These are phyloP conservation scores for Gymnosoma rotundatum DNA, from an alignment of 2,888 invertebrate species.

Conservation along the genomic window DNA sequence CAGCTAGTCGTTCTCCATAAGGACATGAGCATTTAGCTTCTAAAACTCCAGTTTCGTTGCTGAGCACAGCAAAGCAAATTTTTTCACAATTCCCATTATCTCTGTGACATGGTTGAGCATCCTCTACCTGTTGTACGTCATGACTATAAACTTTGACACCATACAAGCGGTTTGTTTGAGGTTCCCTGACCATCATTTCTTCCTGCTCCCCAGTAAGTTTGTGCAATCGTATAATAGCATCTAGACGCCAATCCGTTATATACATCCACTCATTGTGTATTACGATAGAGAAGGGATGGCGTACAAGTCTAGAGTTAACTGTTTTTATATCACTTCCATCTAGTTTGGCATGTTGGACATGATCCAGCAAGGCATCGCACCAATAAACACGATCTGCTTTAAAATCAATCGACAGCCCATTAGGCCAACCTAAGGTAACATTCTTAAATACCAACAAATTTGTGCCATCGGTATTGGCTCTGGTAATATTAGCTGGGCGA, in stretches of 20 bases:
- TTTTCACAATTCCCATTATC: conserved; percentile 96
- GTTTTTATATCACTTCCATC: conserved; percentile 96
- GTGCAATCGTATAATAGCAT: conserved; percentile 95
- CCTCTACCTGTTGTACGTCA: conserved; percentile 87
- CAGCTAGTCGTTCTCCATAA: conserved; percentile 91
- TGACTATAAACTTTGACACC: conserved; percentile 95
- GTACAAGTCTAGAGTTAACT: conserved; percentile 91
- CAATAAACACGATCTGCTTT: conserved; percentile 94
- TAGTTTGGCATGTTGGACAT: conserved; percentile 95
- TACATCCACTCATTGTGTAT: conserved; percentile 96
- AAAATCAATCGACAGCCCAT: conserved; percentile 97
- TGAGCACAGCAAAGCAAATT: conserved; percentile 95
- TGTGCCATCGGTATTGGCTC: conserved; percentile 95
- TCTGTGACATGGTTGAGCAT: conserved; percentile 90
- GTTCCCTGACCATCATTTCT: conserved; percentile 92
- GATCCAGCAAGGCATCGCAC: conserved; percentile 98
- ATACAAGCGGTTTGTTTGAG: conserved; percentile 94
- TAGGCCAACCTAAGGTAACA: conserved; percentile 97
- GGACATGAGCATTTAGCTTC: conserved; percentile 94
- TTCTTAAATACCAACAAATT: conserved; percentile 94
- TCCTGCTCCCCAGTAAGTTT: conserved; percentile 95
- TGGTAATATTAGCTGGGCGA: conserved; percentile 96
- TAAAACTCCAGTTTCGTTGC: conserved; percentile 82
- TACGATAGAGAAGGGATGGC: conserved; percentile 96
- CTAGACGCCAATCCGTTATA: conserved; percentile 98